Conservation (phyloP, 2,797 vertebrate species). For the Microcaecilia unicolor region DNA sequence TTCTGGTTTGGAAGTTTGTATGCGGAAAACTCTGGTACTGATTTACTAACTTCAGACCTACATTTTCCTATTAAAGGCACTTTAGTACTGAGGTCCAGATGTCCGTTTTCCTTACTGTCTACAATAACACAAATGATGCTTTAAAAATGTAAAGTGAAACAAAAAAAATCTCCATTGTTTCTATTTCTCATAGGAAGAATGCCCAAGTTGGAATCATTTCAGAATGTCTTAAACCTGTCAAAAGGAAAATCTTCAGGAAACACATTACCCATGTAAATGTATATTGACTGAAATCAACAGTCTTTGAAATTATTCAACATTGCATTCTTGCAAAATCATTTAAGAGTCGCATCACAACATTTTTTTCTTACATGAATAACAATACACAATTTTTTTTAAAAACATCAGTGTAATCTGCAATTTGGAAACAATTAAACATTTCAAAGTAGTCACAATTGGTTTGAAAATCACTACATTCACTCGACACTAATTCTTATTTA, state of each 20-base stretch:
- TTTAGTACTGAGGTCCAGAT: too few relatives aligned
- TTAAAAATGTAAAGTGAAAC: rapidly evolving
- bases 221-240: neutral
- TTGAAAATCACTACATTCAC: neutral
- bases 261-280: neutral
- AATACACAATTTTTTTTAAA: neutral
- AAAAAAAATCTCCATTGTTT: neutral
- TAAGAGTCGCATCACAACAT: neutral
- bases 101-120: too few relatives aligned
- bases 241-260: neutral
- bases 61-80: too few relatives aligned
- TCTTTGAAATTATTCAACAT: neutral
- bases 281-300: rapidly evolving
- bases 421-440: conserved; percentile 12
- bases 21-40: too few relatives aligned
- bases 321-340: neutral
- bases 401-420: conserved; percentile 1
- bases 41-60: too few relatives aligned
- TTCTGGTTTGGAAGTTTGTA: too few relatives aligned
- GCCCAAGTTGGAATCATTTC: neutral
- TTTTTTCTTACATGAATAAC: too few relatives aligned
- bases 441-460: neutral
- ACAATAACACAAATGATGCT: rapidly evolving
- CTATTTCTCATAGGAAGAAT: neutral
- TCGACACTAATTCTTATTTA: conserved; percentile 19